Conservation (phyloP, 2,888 invertebrate genomes). For the Drosophila gaucha region DNA sequence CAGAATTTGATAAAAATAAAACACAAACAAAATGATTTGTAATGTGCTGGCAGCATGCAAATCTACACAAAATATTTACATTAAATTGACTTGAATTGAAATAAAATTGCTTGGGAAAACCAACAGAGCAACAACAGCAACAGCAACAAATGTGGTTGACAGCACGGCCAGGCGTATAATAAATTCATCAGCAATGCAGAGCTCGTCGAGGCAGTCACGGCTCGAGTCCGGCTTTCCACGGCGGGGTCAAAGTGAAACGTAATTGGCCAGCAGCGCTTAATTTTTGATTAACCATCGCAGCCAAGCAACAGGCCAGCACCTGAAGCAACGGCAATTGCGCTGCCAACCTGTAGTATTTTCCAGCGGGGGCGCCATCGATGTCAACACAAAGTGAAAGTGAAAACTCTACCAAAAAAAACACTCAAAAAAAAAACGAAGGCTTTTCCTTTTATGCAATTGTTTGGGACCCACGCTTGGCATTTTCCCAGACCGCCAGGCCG, state of each 20-base stretch:
- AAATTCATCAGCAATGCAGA: constrained; percentile 69
- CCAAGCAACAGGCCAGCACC: constrained; percentile 32
- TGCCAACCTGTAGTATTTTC: constrained; percentile 30
- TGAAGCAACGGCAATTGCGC: constrained; percentile 37
- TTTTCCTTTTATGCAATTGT: constrained; percentile 75
- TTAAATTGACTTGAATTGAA: constrained; percentile 63
- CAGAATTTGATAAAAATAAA: constrained; percentile 16
- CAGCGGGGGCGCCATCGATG: constrained; percentile 66
- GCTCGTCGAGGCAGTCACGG: constrained; percentile 54
- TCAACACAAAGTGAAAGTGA: constrained; percentile 77
- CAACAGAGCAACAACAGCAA: constrained; percentile 31
- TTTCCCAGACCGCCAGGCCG: constrained; percentile 61
- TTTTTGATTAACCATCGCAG: constrained; percentile 65
- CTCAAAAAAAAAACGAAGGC: constrained; percentile 10
- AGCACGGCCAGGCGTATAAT: constrained; percentile 55
- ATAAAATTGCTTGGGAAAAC: constrained; percentile 56
- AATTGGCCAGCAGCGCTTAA: constrained; percentile 77
- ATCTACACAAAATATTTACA: constrained; percentile 57
- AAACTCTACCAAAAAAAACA: constrained; percentile 43
- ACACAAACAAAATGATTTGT: constrained; percentile 42
- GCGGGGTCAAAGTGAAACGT: constrained; percentile 76
- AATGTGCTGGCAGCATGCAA: constrained; percentile 31
- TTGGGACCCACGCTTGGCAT: constrained; percentile 22
- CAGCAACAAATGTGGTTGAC: constrained; percentile 36
- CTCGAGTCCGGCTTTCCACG: constrained; percentile 63